Conservation (phyloP, 2,888 invertebrate genomes). For the Drosophila incognita region DNA sequence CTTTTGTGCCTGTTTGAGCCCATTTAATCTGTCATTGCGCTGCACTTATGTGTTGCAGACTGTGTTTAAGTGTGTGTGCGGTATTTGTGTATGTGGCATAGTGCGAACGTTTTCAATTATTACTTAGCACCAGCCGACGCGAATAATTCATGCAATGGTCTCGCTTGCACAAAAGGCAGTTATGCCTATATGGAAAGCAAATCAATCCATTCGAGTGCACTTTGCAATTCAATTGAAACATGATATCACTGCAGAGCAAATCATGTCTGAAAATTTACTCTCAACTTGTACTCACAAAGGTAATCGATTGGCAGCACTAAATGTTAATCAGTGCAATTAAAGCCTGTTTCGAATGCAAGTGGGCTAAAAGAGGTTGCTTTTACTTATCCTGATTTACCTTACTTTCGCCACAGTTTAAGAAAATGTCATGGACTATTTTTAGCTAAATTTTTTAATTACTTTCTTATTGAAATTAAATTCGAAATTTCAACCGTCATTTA, state of each 20-base stretch:
- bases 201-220: neutral
- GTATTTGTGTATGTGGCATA: slow-evolving; percentile 1
- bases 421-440: neutral
- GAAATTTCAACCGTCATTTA: neutral
- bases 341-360: neutral
- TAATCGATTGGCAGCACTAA: neutral
- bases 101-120: slow-evolving; percentile 54
- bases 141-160: slow-evolving; percentile 26
- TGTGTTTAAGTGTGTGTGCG: neutral
- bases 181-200: neutral
- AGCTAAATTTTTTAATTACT: neutral
- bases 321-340: neutral
- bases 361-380: neutral
- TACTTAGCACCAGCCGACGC: slow-evolving; percentile 23
- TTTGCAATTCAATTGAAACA: neutral
- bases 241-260: neutral
- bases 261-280: neutral
- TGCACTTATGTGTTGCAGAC: slow-evolving; percentile 11
- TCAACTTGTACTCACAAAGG: neutral
- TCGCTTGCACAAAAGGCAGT: slow-evolving; percentile 7
- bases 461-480: no score
- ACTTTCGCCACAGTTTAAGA: neutral
- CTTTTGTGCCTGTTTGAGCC: slow-evolving; percentile 11
- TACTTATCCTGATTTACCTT: neutral
- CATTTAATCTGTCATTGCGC: slow-evolving; percentile 36